These are phyloP conservation scores for Hydrotaea diabolus DNA, from an alignment of 2,888 invertebrate species.

Conservation along the genomic window DNA sequence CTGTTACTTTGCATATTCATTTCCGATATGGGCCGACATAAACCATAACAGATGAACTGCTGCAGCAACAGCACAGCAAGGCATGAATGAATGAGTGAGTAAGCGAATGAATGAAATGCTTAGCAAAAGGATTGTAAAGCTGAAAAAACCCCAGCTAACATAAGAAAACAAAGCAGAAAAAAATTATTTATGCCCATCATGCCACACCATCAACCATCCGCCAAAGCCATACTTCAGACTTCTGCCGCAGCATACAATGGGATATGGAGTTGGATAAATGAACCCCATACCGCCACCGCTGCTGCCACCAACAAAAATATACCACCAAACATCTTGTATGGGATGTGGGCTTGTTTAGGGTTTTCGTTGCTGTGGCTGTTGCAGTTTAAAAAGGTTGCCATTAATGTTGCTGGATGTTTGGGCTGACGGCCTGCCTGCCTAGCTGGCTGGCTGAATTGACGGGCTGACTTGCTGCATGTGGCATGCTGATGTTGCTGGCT, in stretches of 20 bases:
- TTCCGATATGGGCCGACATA: constrained; percentile 60
- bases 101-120: constrained; percentile 4
- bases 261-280: not conserved
- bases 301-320: not conserved
- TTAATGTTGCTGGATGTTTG: not conserved
- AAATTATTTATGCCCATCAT: constrained; percentile 54
- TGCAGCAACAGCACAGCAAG: not conserved
- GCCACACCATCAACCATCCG: constrained; percentile 24
- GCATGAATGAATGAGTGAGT: constrained; percentile 43
- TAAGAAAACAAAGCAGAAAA: not conserved
- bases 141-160: constrained; percentile 3
- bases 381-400: not conserved
- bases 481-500: not conserved
- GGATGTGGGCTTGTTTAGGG: constrained; percentile 47
- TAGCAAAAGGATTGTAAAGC: not conserved
- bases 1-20: constrained; percentile 65
- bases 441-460: not conserved
- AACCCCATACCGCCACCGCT: not conserved
- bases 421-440: constrained; percentile 2
- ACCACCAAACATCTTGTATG: not conserved
- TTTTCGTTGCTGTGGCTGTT: constrained; percentile 29
- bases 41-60: constrained; percentile 55
- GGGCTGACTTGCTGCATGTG: constrained; percentile 45
- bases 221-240: not conserved
- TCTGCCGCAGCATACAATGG: not conserved